These are phyloP conservation scores for Pheucticus melanocephalus DNA, from an alignment of 2,113 vertebrate species.

Conservation along the genomic window DNA sequence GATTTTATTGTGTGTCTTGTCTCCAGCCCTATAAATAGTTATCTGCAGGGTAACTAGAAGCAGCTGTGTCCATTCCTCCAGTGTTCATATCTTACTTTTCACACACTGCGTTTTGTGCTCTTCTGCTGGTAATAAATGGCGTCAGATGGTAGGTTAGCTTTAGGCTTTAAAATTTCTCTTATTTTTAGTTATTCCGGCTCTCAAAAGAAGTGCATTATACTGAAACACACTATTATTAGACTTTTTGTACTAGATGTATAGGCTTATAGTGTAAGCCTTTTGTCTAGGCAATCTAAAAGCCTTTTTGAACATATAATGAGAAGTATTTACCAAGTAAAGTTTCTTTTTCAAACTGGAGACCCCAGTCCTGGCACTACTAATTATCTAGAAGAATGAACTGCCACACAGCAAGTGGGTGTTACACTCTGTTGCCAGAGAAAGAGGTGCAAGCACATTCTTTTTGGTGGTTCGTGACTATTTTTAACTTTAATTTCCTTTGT, in stretches of 20 bases:
- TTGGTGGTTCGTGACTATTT: conserved; percentile 26
- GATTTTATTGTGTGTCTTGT: neutral
- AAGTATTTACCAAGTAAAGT: conserved; percentile 36
- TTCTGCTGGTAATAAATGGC: neutral
- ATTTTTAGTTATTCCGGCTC: conserved; percentile 21
- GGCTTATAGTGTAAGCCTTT: conserved; percentile 8
- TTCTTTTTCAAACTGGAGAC: conserved; percentile 19
- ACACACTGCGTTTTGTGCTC: neutral
- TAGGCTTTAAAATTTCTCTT: neutral
- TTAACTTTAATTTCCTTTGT: conserved; percentile 43
- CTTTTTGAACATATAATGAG: conserved; percentile 27
- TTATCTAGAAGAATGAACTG: conserved; percentile 27
- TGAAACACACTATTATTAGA: conserved; percentile 5
- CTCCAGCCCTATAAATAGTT: neutral
- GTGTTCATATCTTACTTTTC: neutral
- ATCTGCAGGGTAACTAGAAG: neutral
- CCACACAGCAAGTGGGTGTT: conserved; percentile 12
- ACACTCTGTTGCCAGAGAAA: conserved; percentile 13
- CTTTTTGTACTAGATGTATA: conserved; percentile 1
- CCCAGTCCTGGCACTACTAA: neutral
- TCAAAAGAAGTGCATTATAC: neutral
- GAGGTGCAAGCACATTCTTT: conserved; percentile 30
- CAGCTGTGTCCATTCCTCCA: neutral
- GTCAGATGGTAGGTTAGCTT: conserved; percentile 2
- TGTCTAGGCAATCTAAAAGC: conserved; percentile 36